These are phyloP conservation scores for Muschampia plurimacula DNA, from an alignment of 2,888 invertebrate species.

Conservation along the genomic window DNA sequence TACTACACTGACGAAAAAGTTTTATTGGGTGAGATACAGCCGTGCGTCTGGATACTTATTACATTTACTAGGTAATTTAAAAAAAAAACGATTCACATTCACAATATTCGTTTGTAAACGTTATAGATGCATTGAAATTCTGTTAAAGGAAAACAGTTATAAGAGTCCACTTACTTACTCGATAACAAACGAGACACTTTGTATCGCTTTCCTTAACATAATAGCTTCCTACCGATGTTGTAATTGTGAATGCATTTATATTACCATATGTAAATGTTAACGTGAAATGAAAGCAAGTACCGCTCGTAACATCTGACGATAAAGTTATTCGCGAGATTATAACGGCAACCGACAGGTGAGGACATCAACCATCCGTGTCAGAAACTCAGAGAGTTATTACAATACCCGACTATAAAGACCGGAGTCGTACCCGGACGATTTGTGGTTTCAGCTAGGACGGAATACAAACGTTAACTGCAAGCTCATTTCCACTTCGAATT, in stretches of 20 bases:
- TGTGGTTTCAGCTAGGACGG: conserved; percentile 69
- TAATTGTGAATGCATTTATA: conserved; percentile 29
- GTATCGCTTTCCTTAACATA: conserved; percentile 27
- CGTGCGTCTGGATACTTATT: too few relatives aligned
- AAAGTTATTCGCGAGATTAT: conserved; percentile 55
- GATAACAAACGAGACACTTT: conserved; percentile 19
- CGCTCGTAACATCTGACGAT: conserved; percentile 46
- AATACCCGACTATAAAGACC: conserved; percentile 60
- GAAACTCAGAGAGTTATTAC: conserved; percentile 63
- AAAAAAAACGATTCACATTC: too few relatives aligned
- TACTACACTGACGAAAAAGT: too few relatives aligned
- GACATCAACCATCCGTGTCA: conserved; percentile 62
- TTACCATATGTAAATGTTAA: conserved; percentile 36
- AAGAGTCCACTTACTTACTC: not conserved
- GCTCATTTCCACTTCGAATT: conserved; percentile 76
- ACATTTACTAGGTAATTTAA: too few relatives aligned
- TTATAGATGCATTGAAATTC: not conserved
- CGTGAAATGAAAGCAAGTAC: conserved; percentile 39
- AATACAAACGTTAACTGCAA: conserved; percentile 65
- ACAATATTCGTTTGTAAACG: not conserved
- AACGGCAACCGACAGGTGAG: conserved; percentile 73
- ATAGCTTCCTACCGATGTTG: conserved; percentile 15
- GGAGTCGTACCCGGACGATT: conserved; percentile 63
- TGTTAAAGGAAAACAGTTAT: conserved; percentile 8
- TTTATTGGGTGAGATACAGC: too few relatives aligned